Conservation (phyloP, 2,888 invertebrate genomes). For the Syritta pipiens region DNA sequence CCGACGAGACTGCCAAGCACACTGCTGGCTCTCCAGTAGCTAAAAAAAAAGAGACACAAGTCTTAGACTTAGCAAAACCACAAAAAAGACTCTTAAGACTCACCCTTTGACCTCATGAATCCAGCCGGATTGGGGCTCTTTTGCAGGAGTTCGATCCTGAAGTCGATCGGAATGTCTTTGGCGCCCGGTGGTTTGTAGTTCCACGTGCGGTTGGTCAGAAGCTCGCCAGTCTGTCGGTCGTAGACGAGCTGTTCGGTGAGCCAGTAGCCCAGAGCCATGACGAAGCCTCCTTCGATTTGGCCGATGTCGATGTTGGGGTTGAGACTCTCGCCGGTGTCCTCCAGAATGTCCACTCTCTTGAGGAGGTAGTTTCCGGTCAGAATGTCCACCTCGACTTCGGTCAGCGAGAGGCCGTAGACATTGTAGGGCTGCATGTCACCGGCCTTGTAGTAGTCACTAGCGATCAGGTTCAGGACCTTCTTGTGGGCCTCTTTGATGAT, state of each 20-base stretch:
- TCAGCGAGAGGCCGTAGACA: slow-evolving; percentile 83
- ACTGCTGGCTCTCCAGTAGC: slow-evolving; percentile 85
- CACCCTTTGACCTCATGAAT: slow-evolving; percentile 88
- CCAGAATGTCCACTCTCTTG: slow-evolving; percentile 85
- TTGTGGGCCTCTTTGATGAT: slow-evolving; percentile 81
- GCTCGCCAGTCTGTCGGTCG: slow-evolving; percentile 83
- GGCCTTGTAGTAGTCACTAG: slow-evolving; percentile 82
- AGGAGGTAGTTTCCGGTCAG: slow-evolving; percentile 88
- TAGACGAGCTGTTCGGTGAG: slow-evolving; percentile 86
- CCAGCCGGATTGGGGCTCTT: slow-evolving; percentile 84
- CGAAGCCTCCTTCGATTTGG: slow-evolving; percentile 90
- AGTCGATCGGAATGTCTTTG: slow-evolving; percentile 89
- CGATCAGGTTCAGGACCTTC: slow-evolving; percentile 82
- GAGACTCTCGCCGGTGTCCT: slow-evolving; percentile 87
- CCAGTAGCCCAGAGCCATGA: slow-evolving; percentile 89
- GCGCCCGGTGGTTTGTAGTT: slow-evolving; percentile 89
- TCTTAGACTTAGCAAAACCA: background rate
- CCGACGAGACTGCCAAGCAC: slow-evolving; percentile 81
- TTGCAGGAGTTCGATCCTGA: slow-evolving; percentile 85
- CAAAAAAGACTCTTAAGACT: background rate
- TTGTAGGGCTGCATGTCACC: slow-evolving; percentile 82
- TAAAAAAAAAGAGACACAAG: slow-evolving; percentile 72
- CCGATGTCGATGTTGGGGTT: slow-evolving; percentile 87
- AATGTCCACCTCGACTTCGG: slow-evolving; percentile 89
- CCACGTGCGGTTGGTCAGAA: slow-evolving; percentile 90